Base-by-base conservation (phyloP, 2,888 invertebrate genomes). In the Phyllotreta striolata region DNA sequence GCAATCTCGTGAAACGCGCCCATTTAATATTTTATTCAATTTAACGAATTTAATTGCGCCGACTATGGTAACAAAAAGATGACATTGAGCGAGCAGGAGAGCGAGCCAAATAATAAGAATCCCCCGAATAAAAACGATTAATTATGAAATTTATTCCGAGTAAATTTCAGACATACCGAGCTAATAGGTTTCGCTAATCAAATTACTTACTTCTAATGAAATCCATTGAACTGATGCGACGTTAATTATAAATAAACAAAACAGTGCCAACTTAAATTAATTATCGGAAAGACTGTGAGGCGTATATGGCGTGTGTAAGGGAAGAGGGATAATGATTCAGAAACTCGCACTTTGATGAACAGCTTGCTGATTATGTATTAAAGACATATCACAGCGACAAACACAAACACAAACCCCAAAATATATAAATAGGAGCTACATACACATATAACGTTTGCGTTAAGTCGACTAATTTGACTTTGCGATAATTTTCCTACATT, bases 181-280 rank as follows among this genome's bases (percentile, higher is more conserved):
- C 78, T 77, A 77, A 78, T 78, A 78, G 77, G 74, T 76, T 78
- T 77, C 74, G 60, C 74, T 78, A 78, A 79, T 79, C 78, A 77
- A 77, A 78, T 78, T 78, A 75, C 76, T 74, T 72, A 71, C 71
- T 73, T 74, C 73, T 77, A 77, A 79, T 78, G 78, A 78, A 78
- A 77, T 78, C 76, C 77, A 78, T 76, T 75, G 76, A 75, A 77
- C 76, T 77, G 78, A 78, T 77, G 76, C 77, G 74, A 74, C 77
- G 77, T 77, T 78, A 76, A 78, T 78, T 77, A 78, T 77, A 78
- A 78, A 78, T 78, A 78, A 77, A 78, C 76, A 78, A 77, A 54
- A 78, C 77, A 75, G 70, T 74, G 71, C 75, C 63, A 77, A 77
- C 75, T 77, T 76, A 76, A 78, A 78, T 78, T 77, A 76, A 77